Conservation (phyloP, 2,113 vertebrate species). For the Gallinago jamesoni region DNA sequence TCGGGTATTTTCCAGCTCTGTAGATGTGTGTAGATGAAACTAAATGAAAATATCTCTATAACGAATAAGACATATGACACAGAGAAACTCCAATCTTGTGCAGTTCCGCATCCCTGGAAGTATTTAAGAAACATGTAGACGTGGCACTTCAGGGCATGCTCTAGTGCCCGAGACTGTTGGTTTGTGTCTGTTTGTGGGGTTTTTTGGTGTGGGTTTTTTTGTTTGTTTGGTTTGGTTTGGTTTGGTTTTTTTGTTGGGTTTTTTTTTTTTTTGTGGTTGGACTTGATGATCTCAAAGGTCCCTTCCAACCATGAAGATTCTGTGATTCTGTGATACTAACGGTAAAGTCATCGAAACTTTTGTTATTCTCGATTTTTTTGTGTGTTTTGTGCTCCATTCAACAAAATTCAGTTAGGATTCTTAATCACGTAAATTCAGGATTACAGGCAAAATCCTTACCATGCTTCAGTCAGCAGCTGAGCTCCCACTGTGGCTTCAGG, state of each 20-base stretch:
- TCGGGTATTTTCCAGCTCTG: not conserved
- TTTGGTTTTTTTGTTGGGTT: too few relatives aligned
- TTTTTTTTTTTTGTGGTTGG: too few relatives aligned
- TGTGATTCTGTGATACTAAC: not conserved
- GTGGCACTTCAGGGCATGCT: too few relatives aligned
- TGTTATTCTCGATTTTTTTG: not conserved
- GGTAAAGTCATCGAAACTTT: not conserved
- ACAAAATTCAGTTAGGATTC: not conserved
- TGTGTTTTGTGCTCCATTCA: not conserved
- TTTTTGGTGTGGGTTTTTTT: too few relatives aligned
- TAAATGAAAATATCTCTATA: not conserved
- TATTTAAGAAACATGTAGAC: too few relatives aligned
- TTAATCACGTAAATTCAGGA: not conserved
- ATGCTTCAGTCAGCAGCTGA: not conserved
- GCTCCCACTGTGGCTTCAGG: not conserved
- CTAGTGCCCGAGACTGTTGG: too few relatives aligned
- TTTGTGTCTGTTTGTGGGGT: too few relatives aligned
- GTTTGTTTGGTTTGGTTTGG: too few relatives aligned
- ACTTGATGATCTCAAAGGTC: too few relatives aligned
- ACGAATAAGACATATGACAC: not conserved
- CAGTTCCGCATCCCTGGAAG: not conserved
- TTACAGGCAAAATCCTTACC: not conserved
- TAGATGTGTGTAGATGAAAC: not conserved
- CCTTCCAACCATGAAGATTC: too few relatives aligned
- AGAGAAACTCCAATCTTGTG: not conserved